Percentiles rank a stretch among this genome's conserved stretches.
Conservation (phyloP, 2,888 invertebrate species). For the Micropterix aruncella region DNA sequence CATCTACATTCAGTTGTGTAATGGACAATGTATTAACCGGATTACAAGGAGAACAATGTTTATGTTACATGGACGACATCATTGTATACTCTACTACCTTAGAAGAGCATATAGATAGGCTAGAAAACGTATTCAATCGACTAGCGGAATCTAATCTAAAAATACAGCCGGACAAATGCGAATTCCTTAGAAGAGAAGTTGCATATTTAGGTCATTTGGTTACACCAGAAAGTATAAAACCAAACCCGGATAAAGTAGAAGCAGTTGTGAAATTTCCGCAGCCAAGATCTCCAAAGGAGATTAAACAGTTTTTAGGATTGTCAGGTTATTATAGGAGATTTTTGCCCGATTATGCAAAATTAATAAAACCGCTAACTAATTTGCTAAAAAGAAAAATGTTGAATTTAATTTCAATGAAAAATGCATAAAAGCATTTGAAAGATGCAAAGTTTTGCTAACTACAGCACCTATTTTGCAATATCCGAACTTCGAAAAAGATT, state of each 20-base stretch:
- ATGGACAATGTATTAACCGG: constrained; percentile 16
- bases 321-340: constrained; percentile 16
- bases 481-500: constrained; percentile 17
- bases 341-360: constrained; percentile 14
- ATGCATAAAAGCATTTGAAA: constrained; percentile 13
- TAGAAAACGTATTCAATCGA: constrained; percentile 10
- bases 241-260: constrained; percentile 6
- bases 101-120: constrained; percentile 11
- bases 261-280: constrained; percentile 15
- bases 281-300: constrained; percentile 5
- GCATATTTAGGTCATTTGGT: constrained; percentile 12
- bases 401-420: constrained; percentile 10
- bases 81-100: too few species aligned
- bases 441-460: constrained; percentile 14
- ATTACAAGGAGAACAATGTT: constrained; percentile 10
- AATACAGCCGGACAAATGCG: too few species aligned
- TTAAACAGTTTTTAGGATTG: constrained; percentile 12
- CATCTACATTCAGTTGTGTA: constrained; percentile 18
- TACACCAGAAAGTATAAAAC: constrained; percentile 9
- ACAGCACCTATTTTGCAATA: constrained; percentile 18
- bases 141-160: constrained; percentile 13
- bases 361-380: constrained; percentile 14
- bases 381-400: constrained; percentile 13
- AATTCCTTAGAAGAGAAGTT: constrained; percentile 14
- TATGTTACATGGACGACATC: constrained; percentile 16